Percentiles rank a stretch among this genome's conserved stretches.
Evolutionary conservation across 2,888 invertebrate genomes (phyloP).

Genomic region (Orthosia incerta): DNA sequence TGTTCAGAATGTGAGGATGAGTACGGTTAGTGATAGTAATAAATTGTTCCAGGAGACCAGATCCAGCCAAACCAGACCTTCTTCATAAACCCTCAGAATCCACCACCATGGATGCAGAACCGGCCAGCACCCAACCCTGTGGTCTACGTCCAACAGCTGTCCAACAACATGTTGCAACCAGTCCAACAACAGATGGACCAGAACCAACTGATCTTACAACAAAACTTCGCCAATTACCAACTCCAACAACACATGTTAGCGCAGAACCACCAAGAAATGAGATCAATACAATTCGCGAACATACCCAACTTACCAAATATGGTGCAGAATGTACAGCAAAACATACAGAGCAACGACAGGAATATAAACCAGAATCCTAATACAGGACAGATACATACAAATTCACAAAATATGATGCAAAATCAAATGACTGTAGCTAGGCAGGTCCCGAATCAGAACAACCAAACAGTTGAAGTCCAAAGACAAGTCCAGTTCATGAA

Average conservation of each 20-base stretch:
- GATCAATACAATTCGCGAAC: slow-evolving; percentile 71
- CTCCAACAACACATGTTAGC: slow-evolving; percentile 79
- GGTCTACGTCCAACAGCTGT: slow-evolving; percentile 84
- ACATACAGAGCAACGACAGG: slow-evolving; percentile 60
- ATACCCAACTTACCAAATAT: slow-evolving; percentile 67
- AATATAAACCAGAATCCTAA: slow-evolving; percentile 57
- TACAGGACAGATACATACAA: slow-evolving; percentile 60
- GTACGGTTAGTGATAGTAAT: slow-evolving; percentile 24
- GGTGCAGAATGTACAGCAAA: slow-evolving; percentile 70
- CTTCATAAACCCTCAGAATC: slow-evolving; percentile 84
- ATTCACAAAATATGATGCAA: slow-evolving; percentile 60
- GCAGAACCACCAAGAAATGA: slow-evolving; percentile 72
- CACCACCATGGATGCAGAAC: slow-evolving; percentile 87
- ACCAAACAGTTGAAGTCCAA: slow-evolving; percentile 59
- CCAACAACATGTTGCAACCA: slow-evolving; percentile 79
- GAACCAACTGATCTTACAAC: slow-evolving; percentile 82
- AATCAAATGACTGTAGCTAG: slow-evolving; percentile 56
- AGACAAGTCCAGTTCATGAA: slow-evolving; percentile 63
- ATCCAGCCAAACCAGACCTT: slow-evolving; percentile 82
- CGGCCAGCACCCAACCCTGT: slow-evolving; percentile 79
- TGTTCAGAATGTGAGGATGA: background rate
- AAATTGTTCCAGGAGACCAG: slow-evolving; percentile 81
- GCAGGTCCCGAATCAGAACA: slow-evolving; percentile 64
- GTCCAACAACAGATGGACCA: slow-evolving; percentile 81
- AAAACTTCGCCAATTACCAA: slow-evolving; percentile 80